Evolutionary conservation across 2,797 vertebrate species (phyloP).

Genomic region (Threskiornis aethiopicus): DNA sequence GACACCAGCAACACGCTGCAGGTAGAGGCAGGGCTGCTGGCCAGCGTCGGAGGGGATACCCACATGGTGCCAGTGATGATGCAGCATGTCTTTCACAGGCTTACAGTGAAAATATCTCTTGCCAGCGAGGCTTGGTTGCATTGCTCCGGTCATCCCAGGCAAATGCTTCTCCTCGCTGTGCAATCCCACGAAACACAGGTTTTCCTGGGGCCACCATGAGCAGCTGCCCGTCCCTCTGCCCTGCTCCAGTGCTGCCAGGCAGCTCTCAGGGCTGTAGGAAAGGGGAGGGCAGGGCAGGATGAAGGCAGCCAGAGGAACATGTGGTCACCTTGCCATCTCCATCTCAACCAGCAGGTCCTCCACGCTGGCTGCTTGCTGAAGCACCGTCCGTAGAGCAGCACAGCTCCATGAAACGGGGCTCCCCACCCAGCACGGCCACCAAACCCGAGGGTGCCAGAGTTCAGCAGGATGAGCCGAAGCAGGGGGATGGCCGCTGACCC

Average conservation of each 20-base stretch:
- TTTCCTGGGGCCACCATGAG: background rate
- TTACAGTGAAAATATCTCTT: background rate
- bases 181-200: rapidly evolving
- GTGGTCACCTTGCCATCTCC: background rate
- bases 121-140: background rate
- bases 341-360: background rate
- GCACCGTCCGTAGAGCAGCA: rapidly evolving
- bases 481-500: rapidly evolving
- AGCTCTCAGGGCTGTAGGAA: background rate
- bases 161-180: background rate
- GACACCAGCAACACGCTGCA: too few species aligned
- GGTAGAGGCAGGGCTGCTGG: background rate
- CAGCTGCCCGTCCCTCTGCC: background rate
- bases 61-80: background rate
- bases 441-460: background rate
- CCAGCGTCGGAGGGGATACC: background rate
- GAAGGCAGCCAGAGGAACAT: too few species aligned
- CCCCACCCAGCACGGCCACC: background rate
- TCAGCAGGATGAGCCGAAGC: background rate
- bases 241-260: background rate
- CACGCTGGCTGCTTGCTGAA: background rate
- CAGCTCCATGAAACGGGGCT: too few species aligned
- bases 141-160: background rate
- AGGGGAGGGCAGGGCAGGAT: background rate
- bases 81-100: background rate